phyloP scores from a whole-genome alignment of 2,797 vertebrate species.

The Chrysocyon brachyurus region DNA sequence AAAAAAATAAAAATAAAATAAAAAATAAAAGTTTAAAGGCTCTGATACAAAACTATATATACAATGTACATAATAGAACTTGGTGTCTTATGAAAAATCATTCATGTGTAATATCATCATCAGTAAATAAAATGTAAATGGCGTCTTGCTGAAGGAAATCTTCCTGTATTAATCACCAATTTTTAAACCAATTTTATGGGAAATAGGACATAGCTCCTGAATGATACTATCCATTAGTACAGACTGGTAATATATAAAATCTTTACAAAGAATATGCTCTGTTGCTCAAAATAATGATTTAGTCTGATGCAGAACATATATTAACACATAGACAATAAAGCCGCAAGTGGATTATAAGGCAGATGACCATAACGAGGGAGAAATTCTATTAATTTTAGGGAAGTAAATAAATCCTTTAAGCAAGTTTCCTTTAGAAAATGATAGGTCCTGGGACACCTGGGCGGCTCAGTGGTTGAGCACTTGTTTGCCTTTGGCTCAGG shows the following conservation, averaged over 20 bases:
- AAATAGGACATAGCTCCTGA: neutral
- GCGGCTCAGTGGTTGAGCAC: too few relatives aligned
- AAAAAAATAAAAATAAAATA: neutral
- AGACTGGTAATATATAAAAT: neutral
- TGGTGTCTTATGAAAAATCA: constrained; percentile 1
- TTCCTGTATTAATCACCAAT: neutral
- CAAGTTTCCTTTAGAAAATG: constrained; percentile 52
- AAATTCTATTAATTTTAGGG: constrained; percentile 56
- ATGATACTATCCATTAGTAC: neutral
- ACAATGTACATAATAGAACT: neutral
- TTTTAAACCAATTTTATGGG: neutral
- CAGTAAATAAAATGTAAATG: constrained; percentile 24
- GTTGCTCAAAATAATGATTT: constrained; percentile 44
- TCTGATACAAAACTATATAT: constrained; percentile 31
- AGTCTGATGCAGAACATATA: constrained; percentile 21
- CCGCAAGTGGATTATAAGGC: neutral
- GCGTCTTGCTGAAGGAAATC: neutral
- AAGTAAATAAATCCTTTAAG: neutral
- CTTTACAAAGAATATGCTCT: neutral
- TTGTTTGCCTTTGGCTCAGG: too few relatives aligned
- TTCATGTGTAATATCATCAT: neutral
- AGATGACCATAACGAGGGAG: neutral
- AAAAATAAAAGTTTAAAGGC: neutral
- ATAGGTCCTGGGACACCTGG: too few relatives aligned
- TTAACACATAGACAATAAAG: neutral